Evolutionary conservation across 2,113 vertebrate genomes (phyloP).

Genomic region (Macaca fascicularis): DNA sequence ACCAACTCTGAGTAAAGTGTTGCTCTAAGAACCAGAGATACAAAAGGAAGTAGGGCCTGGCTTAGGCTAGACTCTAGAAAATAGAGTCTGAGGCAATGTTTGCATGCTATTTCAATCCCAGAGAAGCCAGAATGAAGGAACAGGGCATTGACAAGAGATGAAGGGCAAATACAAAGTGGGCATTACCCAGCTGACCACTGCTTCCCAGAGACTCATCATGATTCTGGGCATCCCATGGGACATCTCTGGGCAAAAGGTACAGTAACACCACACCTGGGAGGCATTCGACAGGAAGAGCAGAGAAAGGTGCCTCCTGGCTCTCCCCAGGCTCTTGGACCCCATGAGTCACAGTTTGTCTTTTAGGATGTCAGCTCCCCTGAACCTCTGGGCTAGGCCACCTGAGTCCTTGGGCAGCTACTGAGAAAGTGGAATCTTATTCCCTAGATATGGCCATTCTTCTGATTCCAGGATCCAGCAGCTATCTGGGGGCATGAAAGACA

Average conservation of each 20-base stretch:
- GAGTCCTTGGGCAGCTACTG: too few relatives aligned
- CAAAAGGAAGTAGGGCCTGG: neutral
- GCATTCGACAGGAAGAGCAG: neutral
- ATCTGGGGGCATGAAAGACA: neutral
- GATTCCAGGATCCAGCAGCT: neutral
- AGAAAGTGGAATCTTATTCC: neutral
- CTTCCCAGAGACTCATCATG: neutral
- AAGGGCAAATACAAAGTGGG: accelerated
- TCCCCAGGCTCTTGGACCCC: accelerated
- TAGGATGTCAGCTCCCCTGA: neutral
- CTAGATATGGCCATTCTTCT: too few relatives aligned
- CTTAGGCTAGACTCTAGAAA: too few relatives aligned
- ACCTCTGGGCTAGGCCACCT: neutral
- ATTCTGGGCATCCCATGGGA: neutral
- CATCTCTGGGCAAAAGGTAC: neutral
- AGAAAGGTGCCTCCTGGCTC: neutral
- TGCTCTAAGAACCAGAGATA: neutral
- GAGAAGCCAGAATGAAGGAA: neutral
- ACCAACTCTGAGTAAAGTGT: accelerated
- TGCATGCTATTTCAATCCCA: neutral
- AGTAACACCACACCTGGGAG: accelerated
- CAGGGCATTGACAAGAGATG: accelerated
- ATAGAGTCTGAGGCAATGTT: neutral
- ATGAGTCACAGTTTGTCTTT: too few relatives aligned
- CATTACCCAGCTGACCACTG: neutral